Evolutionary conservation across 2,797 vertebrate species (phyloP), one percentile per base, ranked within the genome.

Genomic region (Myripristis murdjan): DNA sequence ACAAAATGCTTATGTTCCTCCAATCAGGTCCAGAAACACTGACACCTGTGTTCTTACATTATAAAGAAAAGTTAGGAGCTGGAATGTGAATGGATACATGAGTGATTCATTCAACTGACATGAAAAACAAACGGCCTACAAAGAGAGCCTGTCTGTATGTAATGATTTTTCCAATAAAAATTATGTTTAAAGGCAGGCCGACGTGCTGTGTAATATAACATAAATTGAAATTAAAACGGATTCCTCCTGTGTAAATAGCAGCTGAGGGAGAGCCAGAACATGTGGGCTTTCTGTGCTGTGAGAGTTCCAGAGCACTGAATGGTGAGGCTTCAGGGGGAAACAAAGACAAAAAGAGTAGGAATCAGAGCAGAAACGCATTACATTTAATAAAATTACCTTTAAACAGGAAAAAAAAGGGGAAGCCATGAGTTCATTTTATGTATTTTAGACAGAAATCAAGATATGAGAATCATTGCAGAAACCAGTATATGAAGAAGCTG

Each of bases 131-230:
- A 71, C 65, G 67, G 51, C 51, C 62, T 61, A 70, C 74, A 86
- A 87, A 83, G 79, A 81, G 54, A 72, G 49, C 47, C 71, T 55
- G 75, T 80, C 77, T 79, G 83, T 85, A 89, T 88, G 78, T 91
- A 92, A 91, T 91, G 85, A 90, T 90, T 92, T 90, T 87, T 83
- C 72, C 72, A 82, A 44, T 53, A 52, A 84, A 84, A 91, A 80
- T 70, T 47, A 70, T 70, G 67, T 87, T 90, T 74, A 90, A 85
- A 84, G 66, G 81, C 84, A 85, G 44, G 55, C 71, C 88, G 89
- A 90, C 80, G 15, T 64, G 47, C 51, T 83, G 77, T 86, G 79
- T 81, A 79, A 70, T 79, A 70, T 72, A 83, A 71, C 77, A 84
- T 83, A 41, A 86, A 88, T 78, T 77, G 16, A 83, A 89, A 90